These are phyloP conservation scores for Ceraclea dissimilis DNA, from an alignment of 2,888 invertebrate genomes.

Conservation along the genomic window DNA sequence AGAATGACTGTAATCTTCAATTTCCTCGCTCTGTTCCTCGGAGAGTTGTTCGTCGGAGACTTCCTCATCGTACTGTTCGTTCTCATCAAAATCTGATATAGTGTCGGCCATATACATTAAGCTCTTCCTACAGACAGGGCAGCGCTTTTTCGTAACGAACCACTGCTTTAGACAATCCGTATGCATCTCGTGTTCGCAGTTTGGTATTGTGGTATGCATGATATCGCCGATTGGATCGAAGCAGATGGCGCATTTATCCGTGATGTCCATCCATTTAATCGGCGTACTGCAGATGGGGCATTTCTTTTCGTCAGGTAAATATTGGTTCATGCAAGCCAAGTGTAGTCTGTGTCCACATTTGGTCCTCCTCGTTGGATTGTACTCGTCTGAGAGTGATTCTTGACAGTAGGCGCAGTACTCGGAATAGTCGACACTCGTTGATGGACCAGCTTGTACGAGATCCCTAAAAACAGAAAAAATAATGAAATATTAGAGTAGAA, in stretches of 20 bases:
- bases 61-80: not conserved
- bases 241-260: conserved; percentile 8
- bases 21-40: not conserved
- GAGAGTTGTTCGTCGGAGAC: not conserved
- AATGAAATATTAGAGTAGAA: too few species aligned
- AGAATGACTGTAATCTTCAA: not conserved
- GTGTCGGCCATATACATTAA: not conserved
- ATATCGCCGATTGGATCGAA: not conserved
- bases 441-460: not conserved
- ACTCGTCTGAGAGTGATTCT: not conserved
- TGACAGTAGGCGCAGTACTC: not conserved
- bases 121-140: conserved; percentile 6
- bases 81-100: not conserved
- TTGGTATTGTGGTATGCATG: not conserved
- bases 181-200: conserved; percentile 4
- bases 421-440: not conserved
- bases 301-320: conserved; percentile 3
- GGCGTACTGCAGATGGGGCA: conserved; percentile 2
- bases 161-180: conserved; percentile 3
- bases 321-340: conserved; percentile 2
- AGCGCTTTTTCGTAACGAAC: conserved; percentile 5
- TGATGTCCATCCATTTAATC: conserved; percentile 4
- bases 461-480: not conserved
- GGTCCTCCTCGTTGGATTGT: not conserved
- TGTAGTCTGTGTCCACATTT: conserved; percentile 8